These are phyloP conservation scores for Eueremaeus valkanovi DNA, from an alignment of 2,888 invertebrate species.

Conservation along the genomic window DNA sequence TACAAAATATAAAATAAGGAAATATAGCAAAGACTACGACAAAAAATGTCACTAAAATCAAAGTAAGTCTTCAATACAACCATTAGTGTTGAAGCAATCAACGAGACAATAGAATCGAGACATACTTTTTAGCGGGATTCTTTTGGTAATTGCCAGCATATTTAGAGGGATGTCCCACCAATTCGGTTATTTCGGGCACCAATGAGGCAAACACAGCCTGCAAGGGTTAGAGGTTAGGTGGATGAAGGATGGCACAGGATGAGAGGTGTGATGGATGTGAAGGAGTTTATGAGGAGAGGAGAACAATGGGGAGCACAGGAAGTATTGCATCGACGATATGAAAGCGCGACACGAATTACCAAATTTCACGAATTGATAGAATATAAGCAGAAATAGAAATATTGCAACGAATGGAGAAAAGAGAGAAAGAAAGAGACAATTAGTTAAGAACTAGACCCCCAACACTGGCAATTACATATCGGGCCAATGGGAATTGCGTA, in stretches of 20 bases:
- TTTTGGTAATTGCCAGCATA: slow-evolving; percentile 97
- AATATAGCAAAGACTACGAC: slow-evolving; percentile 21
- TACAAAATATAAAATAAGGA: slow-evolving; percentile 13
- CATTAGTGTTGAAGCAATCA: slow-evolving; percentile 13
- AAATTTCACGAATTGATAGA: slow-evolving; percentile 4
- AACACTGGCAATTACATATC: slow-evolving; percentile 28
- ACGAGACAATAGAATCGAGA: slow-evolving; percentile 28
- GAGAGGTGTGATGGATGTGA: neutral
- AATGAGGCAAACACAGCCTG: slow-evolving; percentile 99
- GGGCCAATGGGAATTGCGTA: neutral
- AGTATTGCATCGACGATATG: slow-evolving; percentile 18
- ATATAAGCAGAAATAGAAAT: neutral
- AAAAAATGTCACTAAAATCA: slow-evolving; percentile 22
- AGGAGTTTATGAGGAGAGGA: neutral
- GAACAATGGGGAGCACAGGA: slow-evolving; percentile 3
- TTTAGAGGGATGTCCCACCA: slow-evolving; percentile 98
- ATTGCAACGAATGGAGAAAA: slow-evolving; percentile 31
- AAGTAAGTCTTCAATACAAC: slow-evolving; percentile 4
- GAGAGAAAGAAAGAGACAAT: slow-evolving; percentile 34
- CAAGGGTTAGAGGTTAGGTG: slow-evolving; percentile 32
- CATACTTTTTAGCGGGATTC: slow-evolving; percentile 88
- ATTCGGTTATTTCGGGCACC: slow-evolving; percentile 99
- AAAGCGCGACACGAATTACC: slow-evolving; percentile 20
- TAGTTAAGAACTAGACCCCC: slow-evolving; percentile 30
- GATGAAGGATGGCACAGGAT: no score